phyloP scores from a whole-genome alignment of 2,797 vertebrate species.

The Odontamblyopus rebecca region DNA sequence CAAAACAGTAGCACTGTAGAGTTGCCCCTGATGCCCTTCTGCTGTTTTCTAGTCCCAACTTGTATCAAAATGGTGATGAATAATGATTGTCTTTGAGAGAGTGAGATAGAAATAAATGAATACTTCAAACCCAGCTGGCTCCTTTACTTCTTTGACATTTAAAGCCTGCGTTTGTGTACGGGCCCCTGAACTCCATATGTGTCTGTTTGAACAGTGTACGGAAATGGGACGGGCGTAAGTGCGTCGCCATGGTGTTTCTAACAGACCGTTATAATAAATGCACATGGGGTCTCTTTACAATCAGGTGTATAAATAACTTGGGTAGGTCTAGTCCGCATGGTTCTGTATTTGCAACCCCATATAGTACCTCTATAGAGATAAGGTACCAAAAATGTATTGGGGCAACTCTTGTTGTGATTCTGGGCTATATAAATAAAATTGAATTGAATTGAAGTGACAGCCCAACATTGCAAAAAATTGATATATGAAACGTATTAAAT shows the following conservation, averaged over 20 bases:
- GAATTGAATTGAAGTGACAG: no score
- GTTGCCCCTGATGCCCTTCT: not conserved
- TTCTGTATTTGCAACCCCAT: not conserved
- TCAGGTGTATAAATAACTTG: not conserved
- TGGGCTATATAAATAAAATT: no score
- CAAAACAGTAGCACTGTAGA: not conserved
- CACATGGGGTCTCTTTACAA: not conserved
- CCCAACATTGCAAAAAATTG: no score
- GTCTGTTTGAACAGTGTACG: conserved; percentile 7
- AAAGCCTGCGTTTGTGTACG: conserved; percentile 23
- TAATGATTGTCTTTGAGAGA: not conserved
- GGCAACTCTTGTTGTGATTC: no score
- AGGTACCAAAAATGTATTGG: no score
- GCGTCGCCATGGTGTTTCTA: not conserved
- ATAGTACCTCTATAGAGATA: conserved; percentile 2
- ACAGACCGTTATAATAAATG: not conserved
- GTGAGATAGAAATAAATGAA: conserved; percentile 55
- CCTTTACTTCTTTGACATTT: conserved; percentile 59
- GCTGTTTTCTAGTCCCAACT: not conserved
- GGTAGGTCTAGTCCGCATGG: not conserved
- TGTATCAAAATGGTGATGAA: not conserved
- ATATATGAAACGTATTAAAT: no score
- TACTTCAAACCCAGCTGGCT: conserved; percentile 59
- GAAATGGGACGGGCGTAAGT: not conserved
- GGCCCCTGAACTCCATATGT: conserved; percentile 12